phyloP scores from a whole-genome alignment of 2,113 vertebrate species.

The Brachyhypopomus gauderio region DNA sequence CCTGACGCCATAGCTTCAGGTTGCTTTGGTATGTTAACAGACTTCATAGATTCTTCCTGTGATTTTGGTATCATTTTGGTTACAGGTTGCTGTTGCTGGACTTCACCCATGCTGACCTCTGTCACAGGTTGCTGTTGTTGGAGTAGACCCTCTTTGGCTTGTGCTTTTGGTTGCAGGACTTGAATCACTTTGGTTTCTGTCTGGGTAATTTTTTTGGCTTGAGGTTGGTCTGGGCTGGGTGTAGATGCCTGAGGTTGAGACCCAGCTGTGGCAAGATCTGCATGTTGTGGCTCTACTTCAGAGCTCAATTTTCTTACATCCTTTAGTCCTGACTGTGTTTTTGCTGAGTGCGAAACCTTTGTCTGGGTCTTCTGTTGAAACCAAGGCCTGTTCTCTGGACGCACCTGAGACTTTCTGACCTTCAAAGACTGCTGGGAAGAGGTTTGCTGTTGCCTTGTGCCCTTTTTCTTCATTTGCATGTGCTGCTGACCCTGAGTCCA shows the following conservation, averaged over 20 bases:
- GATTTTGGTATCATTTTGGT: background rate
- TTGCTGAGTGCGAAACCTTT: slow-evolving; percentile 26
- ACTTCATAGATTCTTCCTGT: slow-evolving; percentile 11
- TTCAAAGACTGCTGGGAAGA: slow-evolving; percentile 58
- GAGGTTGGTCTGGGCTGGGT: slow-evolving; percentile 17
- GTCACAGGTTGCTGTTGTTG: slow-evolving; percentile 5
- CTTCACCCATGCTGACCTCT: background rate
- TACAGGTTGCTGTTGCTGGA: background rate
- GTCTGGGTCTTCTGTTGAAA: slow-evolving; percentile 61
- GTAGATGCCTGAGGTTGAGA: background rate
- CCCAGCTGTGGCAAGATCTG: background rate
- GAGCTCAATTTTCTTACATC: slow-evolving; percentile 1
- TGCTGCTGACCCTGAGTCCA: slow-evolving; percentile 32
- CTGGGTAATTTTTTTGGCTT: slow-evolving; percentile 17
- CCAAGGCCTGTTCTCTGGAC: slow-evolving; percentile 73
- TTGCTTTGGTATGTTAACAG: slow-evolving; percentile 28
- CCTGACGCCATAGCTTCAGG: slow-evolving; percentile 3
- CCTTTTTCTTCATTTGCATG: slow-evolving; percentile 31
- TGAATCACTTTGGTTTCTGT: slow-evolving; percentile 18
- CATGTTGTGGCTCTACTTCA: slow-evolving; percentile 38
- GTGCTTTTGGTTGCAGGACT: slow-evolving; percentile 5
- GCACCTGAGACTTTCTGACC: slow-evolving; percentile 62
- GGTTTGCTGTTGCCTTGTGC: slow-evolving; percentile 44
- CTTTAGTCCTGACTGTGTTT: slow-evolving; percentile 3
- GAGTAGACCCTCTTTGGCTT: background rate